A percentile compares a stretch with the other conserved stretches of the same genome.
Conservation (phyloP, 2,888 invertebrate genomes). For the Therioaphis trifolii region DNA sequence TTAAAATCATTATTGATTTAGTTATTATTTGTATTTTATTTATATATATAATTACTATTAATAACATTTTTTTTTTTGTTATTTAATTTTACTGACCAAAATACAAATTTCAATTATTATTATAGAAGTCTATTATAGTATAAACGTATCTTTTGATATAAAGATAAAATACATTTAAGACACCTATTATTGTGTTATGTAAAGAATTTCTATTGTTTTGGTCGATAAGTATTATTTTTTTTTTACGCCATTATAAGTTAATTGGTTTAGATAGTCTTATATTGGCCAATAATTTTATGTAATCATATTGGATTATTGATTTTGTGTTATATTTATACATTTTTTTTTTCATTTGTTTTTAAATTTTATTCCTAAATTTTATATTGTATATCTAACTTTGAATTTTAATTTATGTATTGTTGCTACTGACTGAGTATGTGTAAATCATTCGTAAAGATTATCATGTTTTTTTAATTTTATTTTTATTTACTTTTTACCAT, state of each 20-base stretch:
- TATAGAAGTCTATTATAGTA: slow-evolving; percentile 27
- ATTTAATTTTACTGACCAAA: slow-evolving; percentile 53
- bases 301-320: slow-evolving; percentile 51
- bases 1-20: slow-evolving; percentile 26
- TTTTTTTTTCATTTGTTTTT: slow-evolving; percentile 60
- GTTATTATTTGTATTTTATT: slow-evolving; percentile 31
- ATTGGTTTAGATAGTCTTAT: slow-evolving; percentile 22
- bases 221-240: slow-evolving; percentile 60
- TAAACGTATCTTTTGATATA: slow-evolving; percentile 45
- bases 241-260: slow-evolving; percentile 48
- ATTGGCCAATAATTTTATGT: slow-evolving; percentile 34
- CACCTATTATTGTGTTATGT: slow-evolving; percentile 20
- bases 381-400: slow-evolving; percentile 51
- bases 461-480: slow-evolving; percentile 57
- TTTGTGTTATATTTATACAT: slow-evolving; percentile 57
- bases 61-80: slow-evolving; percentile 52
- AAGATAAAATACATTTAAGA: slow-evolving; percentile 48
- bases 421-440: slow-evolving; percentile 62
- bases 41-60: slow-evolving; percentile 51
- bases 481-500: slow-evolving; percentile 62
- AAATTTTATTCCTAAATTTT: slow-evolving; percentile 63
- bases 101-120: slow-evolving; percentile 52
- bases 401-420: slow-evolving; percentile 62
- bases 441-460: slow-evolving; percentile 61
- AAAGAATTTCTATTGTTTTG: slow-evolving; percentile 18